These are phyloP conservation scores for Pinctada fucata DNA, from an alignment of 2,888 invertebrate genomes.

Conservation along the genomic window DNA sequence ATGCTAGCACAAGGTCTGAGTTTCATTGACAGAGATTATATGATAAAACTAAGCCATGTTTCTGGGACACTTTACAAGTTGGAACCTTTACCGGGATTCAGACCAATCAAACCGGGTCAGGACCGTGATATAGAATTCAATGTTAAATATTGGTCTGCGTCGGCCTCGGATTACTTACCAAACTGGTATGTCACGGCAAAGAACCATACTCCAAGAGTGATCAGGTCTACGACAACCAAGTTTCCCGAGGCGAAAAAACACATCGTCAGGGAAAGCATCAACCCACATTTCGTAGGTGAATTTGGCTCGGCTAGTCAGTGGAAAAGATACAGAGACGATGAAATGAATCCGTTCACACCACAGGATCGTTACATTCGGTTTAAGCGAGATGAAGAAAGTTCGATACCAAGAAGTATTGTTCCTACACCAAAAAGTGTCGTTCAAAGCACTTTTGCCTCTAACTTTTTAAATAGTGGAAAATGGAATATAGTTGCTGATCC, in stretches of 20 bases:
- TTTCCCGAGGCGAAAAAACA: not conserved
- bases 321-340: constrained; percentile 56
- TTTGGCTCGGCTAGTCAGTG: constrained; percentile 57
- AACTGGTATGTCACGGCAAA: constrained; percentile 61
- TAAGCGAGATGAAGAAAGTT: constrained; percentile 32
- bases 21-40: constrained; percentile 8
- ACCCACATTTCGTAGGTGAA: constrained; percentile 52
- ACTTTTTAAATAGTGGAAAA: not conserved
- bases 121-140: constrained; percentile 51
- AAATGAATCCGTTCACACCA: constrained; percentile 61
- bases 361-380: constrained; percentile 45
- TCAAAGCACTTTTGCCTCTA: no score
- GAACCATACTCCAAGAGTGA: constrained; percentile 49
- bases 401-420: constrained; percentile 28
- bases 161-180: constrained; percentile 59
- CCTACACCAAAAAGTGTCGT: constrained; percentile 41
- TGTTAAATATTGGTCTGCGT: constrained; percentile 53
- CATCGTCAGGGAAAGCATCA: constrained; percentile 1
- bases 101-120: constrained; percentile 36
- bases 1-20: constrained; percentile 3
- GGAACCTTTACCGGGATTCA: constrained; percentile 44
- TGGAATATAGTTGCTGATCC: not conserved
- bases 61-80: constrained; percentile 30
- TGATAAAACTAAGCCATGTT: constrained; percentile 17
- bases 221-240: constrained; percentile 49